Conservation (phyloP, 2,797 vertebrate species). For the Halcyon leucocephala region DNA sequence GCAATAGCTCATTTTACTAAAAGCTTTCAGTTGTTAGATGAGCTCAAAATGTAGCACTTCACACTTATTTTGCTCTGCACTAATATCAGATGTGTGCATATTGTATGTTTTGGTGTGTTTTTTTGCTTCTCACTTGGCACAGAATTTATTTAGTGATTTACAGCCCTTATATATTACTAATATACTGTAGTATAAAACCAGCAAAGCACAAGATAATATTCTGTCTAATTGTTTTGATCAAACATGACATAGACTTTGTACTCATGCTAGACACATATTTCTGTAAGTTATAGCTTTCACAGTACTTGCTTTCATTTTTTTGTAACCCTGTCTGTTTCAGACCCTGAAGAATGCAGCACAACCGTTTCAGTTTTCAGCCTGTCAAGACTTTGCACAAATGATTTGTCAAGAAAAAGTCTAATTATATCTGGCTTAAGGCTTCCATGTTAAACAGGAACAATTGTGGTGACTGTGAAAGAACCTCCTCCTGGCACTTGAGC, state of each 20-base stretch:
- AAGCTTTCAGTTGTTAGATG: neutral
- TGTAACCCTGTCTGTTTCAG: conserved; percentile 61
- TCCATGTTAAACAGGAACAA: conserved; percentile 53
- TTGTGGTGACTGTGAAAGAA: conserved; percentile 40
- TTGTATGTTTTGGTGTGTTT: neutral
- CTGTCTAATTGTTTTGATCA: conserved; percentile 60
- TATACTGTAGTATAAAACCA: conserved; percentile 31
- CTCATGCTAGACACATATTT: conserved; percentile 3
- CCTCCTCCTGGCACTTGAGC: conserved; percentile 30
- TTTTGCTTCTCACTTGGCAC: conserved; percentile 9
- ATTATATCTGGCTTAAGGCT: conserved; percentile 59
- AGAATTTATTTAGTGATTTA: conserved; percentile 18
- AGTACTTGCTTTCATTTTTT: conserved; percentile 56
- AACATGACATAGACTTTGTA: conserved; percentile 52
- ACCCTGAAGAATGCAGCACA: conserved; percentile 53
- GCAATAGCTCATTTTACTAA: neutral
- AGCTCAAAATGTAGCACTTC: neutral
- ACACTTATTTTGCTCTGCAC: neutral
- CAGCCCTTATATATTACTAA: conserved; percentile 53
- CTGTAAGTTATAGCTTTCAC: conserved; percentile 51
- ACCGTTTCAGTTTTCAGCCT: conserved; percentile 62
- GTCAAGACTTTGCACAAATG: conserved; percentile 64
- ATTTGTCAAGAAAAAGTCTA: conserved; percentile 71
- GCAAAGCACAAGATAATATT: conserved; percentile 27
- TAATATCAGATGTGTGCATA: neutral